These are phyloP conservation scores for Parnassius glacialis DNA, from an alignment of 2,888 invertebrate genomes.

Conservation along the genomic window DNA sequence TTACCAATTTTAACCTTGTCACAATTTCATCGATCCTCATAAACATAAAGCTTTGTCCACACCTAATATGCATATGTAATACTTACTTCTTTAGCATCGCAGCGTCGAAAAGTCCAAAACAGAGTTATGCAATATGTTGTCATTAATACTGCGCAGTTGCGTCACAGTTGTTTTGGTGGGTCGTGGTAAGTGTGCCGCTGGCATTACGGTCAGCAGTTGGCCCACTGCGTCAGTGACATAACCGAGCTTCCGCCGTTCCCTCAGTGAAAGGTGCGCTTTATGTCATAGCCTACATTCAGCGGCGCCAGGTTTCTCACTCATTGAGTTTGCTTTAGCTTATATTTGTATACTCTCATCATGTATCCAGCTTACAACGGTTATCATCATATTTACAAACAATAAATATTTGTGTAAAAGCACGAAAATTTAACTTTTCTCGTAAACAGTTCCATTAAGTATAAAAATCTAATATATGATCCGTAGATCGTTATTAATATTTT, in stretches of 20 bases:
- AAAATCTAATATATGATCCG: too few relatives aligned
- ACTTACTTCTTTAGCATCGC: slow-evolving; percentile 27
- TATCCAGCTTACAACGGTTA: not conserved
- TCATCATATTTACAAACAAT: not conserved
- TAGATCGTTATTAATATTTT: too few relatives aligned
- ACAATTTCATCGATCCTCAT: slow-evolving; percentile 17
- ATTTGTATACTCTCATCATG: slow-evolving; percentile 4
- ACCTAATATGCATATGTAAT: slow-evolving; percentile 22
- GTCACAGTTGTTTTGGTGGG: slow-evolving; percentile 75
- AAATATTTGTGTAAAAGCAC: not conserved
- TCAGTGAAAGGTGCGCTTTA: slow-evolving; percentile 50
- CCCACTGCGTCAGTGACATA: slow-evolving; percentile 73
- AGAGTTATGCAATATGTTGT: slow-evolving; percentile 65
- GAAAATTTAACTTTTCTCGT: not conserved
- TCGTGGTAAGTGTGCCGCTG: slow-evolving; percentile 73
- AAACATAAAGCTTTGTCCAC: slow-evolving; percentile 19
- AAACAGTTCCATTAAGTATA: too few relatives aligned
- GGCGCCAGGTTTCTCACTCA: slow-evolving; percentile 26
- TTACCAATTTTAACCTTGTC: slow-evolving; percentile 23
- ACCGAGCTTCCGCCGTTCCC: slow-evolving; percentile 70
- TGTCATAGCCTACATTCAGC: slow-evolving; percentile 38
- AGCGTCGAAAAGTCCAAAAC: slow-evolving; percentile 48
- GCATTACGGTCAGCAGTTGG: slow-evolving; percentile 75
- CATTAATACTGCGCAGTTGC: slow-evolving; percentile 55
- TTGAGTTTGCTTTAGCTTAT: slow-evolving; percentile 27